phyloP scores from a whole-genome alignment of 2,797 vertebrate genomes.

The Cyclopterus lumpus region DNA sequence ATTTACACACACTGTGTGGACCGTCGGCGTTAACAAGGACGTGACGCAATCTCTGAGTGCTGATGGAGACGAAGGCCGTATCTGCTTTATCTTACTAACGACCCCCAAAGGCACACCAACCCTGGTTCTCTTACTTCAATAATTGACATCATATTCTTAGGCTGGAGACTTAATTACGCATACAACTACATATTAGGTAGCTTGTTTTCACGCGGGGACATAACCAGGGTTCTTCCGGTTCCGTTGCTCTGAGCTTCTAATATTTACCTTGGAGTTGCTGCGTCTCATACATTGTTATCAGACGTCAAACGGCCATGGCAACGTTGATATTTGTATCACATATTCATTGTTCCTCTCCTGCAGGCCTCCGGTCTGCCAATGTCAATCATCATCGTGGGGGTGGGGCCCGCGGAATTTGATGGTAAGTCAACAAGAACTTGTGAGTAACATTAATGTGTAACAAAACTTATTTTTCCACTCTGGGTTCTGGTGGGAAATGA shows the following conservation, averaged over 20 bases:
- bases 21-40: not conserved
- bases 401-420: conserved; percentile 97
- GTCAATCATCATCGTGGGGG: conserved; percentile 98
- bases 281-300: not conserved
- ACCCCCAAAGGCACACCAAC: not conserved
- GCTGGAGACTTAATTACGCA: too few species aligned
- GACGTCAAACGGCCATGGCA: not conserved
- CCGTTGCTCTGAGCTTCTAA: not conserved
- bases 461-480: not conserved
- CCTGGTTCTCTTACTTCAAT: not conserved
- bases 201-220: too few species aligned
- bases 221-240: not conserved
- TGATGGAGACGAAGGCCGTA: not conserved
- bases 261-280: not conserved
- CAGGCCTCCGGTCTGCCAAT: conserved; percentile 92
- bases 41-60: not conserved
- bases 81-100: not conserved
- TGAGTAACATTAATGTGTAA: not conserved
- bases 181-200: too few species aligned
- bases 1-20: conserved; percentile 4
- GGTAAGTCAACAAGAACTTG: conserved; percentile 82
- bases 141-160: not conserved
- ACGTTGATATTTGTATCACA: not conserved
- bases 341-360: not conserved
- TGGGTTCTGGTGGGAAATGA: not conserved